Evolutionary conservation across 2,888 invertebrate genomes (phyloP), one percentile per base, ranked within the genome.

Genomic region (Trichopria drosophilae): DNA sequence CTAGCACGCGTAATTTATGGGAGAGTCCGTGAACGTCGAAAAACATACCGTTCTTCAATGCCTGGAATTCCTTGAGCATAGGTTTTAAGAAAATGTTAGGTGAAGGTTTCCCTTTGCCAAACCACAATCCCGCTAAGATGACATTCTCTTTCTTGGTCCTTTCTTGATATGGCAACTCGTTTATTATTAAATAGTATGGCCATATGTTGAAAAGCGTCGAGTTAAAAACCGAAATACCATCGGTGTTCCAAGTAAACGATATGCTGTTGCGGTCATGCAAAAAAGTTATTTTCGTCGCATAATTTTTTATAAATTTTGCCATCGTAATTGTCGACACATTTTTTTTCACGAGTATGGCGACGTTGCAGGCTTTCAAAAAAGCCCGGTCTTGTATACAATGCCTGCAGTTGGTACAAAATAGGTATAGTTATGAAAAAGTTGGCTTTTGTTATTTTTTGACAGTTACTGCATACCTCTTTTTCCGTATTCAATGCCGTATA

Each of bases 401-500:
- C 39, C 42, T 47, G n/a, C 9, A 56, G 22, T 31, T 58, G 58
- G 6, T n/a, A 24, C 16, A 41, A 31, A 5, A 59, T 29, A 12
- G 54, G 49, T 5, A 53, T 54, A 42, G 53, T 48, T 10, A 57
- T 44, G 13, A 55, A 56, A 45, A n/a, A n/a, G n/a, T n/a, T n/a
- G n/a, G n/a, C n/a, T n/a, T n/a, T n/a, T n/a, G n/a, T n/a, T n/a
- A n/a, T n/a, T n/a, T n/a, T n/a, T n/a, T n/a, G n/a, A n/a, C n/a
- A n/a, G n/a, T n/a, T n/a, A n/a, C n/a, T n/a, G n/a, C n/a, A n/a
- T n/a, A n/a, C n/a, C n/a, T n/a, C n/a, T n/a, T n/a, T n/a, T n/a
- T n/a, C n/a, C n/a, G n/a, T n/a, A n/a, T n/a, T n/a, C n/a, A n/a
- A n/a, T n/a, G n/a, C n/a, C n/a, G n/a, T n/a, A n/a, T n/a, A n/a